These are phyloP conservation scores for Sacculina carcini DNA, from an alignment of 2,888 invertebrate species.

Conservation along the genomic window DNA sequence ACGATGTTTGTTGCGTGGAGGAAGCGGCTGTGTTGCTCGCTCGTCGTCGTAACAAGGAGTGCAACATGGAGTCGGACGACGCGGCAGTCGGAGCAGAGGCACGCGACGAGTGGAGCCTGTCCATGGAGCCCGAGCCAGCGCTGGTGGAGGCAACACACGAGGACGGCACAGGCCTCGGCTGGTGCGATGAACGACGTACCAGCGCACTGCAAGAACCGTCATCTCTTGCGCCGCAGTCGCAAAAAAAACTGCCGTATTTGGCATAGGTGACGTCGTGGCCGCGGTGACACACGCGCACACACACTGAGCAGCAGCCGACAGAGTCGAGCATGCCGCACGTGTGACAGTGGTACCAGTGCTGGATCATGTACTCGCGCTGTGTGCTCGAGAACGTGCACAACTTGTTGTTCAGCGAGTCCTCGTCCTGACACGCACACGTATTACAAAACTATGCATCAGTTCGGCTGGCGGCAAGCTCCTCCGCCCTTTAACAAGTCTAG, in stretches of 20 bases:
- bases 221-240: conserved; percentile 93
- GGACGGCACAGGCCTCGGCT: background rate
- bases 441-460: conserved; percentile 7
- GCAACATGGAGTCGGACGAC: conserved; percentile 26
- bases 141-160: background rate
- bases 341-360: conserved; percentile 94
- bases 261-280: conserved; percentile 91
- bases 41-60: conserved; percentile 32
- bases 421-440: conserved; percentile 31
- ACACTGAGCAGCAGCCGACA: conserved; percentile 90
- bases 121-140: background rate
- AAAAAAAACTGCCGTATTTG: conserved; percentile 96
- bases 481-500: too few relatives aligned
- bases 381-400: conserved; percentile 90
- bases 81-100: conserved; percentile 16
- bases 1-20: background rate
- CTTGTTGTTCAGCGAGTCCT: conserved; percentile 65
- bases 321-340: conserved; percentile 96
- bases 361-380: conserved; percentile 48
- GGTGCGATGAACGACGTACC: conserved; percentile 6
- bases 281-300: conserved; percentile 86
- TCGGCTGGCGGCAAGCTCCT: background rate
- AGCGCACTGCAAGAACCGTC: conserved; percentile 42
- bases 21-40: background rate
- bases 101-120: too few relatives aligned